Percentiles rank a stretch among this genome's conserved stretches.
Evolutionary conservation across 2,797 vertebrate genomes (phyloP).

Genomic region (Micromesistius poutassou): DNA sequence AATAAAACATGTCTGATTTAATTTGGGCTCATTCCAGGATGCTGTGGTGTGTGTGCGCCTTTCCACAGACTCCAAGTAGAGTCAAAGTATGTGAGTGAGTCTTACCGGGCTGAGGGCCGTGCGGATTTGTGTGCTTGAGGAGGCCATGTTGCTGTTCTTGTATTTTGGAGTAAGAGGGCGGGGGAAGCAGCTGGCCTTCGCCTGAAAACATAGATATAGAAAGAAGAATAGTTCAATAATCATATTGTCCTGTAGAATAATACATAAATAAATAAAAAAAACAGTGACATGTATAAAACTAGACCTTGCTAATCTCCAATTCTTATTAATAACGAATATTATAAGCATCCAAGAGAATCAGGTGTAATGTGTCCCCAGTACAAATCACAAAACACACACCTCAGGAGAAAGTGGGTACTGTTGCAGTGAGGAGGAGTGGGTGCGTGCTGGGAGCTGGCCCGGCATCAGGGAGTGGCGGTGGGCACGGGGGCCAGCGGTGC

Average conservation of each 20-base stretch:
- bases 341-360: too few relatives aligned
- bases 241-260: not conserved
- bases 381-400: slow-evolving; percentile 63
- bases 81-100: not conserved
- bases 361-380: not conserved
- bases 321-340: too few relatives aligned
- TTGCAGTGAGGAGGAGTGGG: slow-evolving; percentile 55
- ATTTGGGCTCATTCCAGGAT: not conserved
- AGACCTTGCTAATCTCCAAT: not conserved
- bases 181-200: slow-evolving; percentile 83
- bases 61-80: not conserved
- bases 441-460: slow-evolving; percentile 40
- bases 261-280: not conserved
- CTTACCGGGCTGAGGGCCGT: slow-evolving; percentile 74
- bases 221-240: not conserved
- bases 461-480: slow-evolving; percentile 61
- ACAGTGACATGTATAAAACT: not conserved
- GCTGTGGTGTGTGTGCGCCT: not conserved
- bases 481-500: slow-evolving; percentile 23
- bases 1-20: not conserved
- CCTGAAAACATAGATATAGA: slow-evolving; percentile 42
- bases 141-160: slow-evolving; percentile 59
- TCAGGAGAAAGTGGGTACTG: slow-evolving; percentile 76
- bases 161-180: slow-evolving; percentile 83
- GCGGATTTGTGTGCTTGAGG: slow-evolving; percentile 35